These are phyloP conservation scores for Acanthisitta chloris DNA, from an alignment of 2,113 vertebrate genomes.

Conservation along the genomic window DNA sequence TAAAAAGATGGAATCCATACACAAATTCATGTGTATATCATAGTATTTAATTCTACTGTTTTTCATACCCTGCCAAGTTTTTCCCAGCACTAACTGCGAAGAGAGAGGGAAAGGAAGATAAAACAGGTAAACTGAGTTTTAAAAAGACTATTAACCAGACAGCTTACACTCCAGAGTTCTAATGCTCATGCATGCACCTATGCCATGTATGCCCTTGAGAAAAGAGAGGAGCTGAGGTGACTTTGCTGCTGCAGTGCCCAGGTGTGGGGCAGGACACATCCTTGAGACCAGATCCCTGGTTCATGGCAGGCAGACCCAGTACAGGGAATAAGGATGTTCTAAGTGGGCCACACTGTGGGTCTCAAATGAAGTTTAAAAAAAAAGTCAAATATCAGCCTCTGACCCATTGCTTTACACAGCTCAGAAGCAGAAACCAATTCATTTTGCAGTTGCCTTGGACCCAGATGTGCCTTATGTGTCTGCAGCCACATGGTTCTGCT, in stretches of 20 bases:
- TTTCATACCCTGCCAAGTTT: not conserved
- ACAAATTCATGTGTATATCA: not conserved
- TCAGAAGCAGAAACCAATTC: not conserved
- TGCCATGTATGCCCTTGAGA: not conserved
- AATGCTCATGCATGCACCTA: not conserved
- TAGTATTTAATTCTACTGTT: not conserved
- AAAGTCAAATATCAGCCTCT: not conserved
- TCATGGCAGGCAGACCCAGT: not conserved
- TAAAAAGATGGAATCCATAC: not conserved
- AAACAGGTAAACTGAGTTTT: not conserved
- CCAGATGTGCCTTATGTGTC: not conserved
- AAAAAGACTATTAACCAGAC: not conserved
- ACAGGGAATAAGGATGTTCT: not conserved
- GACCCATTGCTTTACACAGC: not conserved
- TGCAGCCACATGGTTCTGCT: fast-evolving
- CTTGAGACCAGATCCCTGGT: not conserved
- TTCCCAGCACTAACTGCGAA: not conserved
- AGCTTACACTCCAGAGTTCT: not conserved
- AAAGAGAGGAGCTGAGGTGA: not conserved
- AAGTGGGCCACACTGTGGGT: not conserved
- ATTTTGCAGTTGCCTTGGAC: too few species aligned
- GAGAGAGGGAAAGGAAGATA: not conserved
- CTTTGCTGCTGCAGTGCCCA: not conserved
- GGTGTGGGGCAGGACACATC: not conserved
- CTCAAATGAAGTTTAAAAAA: not conserved